Evolutionary conservation across 2,888 invertebrate species (phyloP).

Genomic region (Podotricha telesiphe): DNA sequence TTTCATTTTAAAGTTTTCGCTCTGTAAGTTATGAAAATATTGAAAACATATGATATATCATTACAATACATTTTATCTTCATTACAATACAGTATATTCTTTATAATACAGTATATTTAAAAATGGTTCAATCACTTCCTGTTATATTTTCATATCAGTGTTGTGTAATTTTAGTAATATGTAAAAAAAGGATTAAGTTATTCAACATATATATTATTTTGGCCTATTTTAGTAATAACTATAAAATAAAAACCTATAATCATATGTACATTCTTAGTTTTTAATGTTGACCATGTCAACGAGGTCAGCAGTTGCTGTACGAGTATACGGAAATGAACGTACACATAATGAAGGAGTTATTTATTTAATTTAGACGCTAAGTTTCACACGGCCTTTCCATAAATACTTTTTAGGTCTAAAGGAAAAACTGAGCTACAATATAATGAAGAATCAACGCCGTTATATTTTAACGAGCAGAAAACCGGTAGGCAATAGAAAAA

Average conservation of each 20-base stretch:
- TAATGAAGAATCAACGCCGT: constrained; percentile 44
- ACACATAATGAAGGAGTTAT: constrained; percentile 29
- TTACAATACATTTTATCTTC: no score
- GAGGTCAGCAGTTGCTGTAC: constrained; percentile 14
- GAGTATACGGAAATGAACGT: constrained; percentile 18
- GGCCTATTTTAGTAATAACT: not conserved
- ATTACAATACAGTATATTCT: no score
- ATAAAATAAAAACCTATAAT: not conserved
- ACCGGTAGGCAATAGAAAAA: constrained; percentile 31
- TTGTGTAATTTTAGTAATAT: no score
- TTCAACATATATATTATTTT: not conserved
- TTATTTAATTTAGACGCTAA: constrained; percentile 41
- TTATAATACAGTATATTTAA: no score
- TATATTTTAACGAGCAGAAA: constrained; percentile 42
- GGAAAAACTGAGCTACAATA: constrained; percentile 44
- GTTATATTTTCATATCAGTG: no score
- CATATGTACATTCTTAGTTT: not conserved
- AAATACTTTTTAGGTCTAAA: constrained; percentile 38
- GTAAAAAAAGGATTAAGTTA: not conserved
- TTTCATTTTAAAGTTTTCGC: not conserved
- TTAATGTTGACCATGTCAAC: constrained; percentile 11
- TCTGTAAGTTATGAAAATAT: not conserved
- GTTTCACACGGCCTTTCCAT: constrained; percentile 34
- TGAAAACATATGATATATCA: no score
- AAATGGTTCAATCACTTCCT: no score